Evolutionary conservation across 2,797 vertebrate genomes (phyloP).

Genomic region (Dallia pectoralis): DNA sequence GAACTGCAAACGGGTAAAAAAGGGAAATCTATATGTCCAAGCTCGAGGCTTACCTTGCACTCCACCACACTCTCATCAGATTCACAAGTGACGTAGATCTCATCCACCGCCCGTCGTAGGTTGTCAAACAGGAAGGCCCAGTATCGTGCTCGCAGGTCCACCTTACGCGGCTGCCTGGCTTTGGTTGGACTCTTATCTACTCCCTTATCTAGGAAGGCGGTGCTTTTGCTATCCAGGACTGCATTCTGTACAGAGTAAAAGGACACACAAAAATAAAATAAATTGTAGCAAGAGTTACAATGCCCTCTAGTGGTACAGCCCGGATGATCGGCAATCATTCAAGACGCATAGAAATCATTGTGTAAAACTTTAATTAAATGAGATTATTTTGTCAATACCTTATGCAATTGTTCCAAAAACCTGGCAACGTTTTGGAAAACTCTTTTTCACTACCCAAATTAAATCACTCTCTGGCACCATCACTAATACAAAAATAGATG

Average conservation of each 20-base stretch:
- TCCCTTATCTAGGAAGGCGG: slow-evolving; percentile 81
- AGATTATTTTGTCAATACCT: no score
- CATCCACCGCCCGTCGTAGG: slow-evolving; percentile 91
- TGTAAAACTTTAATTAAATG: no score
- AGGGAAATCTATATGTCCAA: neutral
- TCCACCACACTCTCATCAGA: slow-evolving; percentile 99
- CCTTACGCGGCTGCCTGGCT: slow-evolving; percentile 87
- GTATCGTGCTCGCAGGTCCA: slow-evolving; percentile 93
- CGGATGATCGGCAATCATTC: no score
- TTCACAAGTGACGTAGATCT: slow-evolving; percentile 97
- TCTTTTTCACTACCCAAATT: no score
- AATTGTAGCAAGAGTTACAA: slow-evolving; percentile 27
- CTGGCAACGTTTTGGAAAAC: no score
- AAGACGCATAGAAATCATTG: no score
- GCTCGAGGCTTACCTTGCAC: slow-evolving; percentile 84
- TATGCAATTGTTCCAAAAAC: no score
- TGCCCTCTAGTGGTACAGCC: slow-evolving; percentile 58
- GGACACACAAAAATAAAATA: neutral
- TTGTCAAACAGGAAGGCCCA: slow-evolving; percentile 99
- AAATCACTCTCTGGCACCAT: no score
- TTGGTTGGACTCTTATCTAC: slow-evolving; percentile 96
- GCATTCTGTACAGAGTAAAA: slow-evolving; percentile 70
- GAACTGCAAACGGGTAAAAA: no score
- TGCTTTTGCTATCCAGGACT: slow-evolving; percentile 79
- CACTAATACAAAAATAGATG: no score